A percentile compares a stretch with the other conserved stretches of the same genome.
phyloP scores from a whole-genome alignment of 2,113 vertebrate species.

The Nesogale talazaci region DNA sequence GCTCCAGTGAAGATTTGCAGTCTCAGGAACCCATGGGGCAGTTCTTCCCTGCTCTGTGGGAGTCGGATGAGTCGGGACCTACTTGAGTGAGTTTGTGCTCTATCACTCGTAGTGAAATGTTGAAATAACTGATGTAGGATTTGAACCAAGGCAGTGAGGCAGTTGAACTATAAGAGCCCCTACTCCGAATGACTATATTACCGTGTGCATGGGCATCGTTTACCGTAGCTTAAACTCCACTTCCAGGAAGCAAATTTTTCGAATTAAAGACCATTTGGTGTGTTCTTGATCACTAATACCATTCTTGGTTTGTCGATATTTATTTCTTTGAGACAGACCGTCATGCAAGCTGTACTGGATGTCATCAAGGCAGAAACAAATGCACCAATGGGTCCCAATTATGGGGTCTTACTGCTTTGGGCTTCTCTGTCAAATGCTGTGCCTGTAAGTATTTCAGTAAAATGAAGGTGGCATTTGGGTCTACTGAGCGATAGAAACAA shows the following conservation, averaged over 20 bases:
- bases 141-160: neutral
- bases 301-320: conserved; percentile 13
- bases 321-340: conserved; percentile 84
- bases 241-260: neutral
- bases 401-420: conserved; percentile 89
- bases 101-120: neutral
- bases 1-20: neutral
- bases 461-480: neutral
- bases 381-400: conserved; percentile 80
- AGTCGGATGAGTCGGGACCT: neutral
- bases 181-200: neutral
- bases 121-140: neutral
- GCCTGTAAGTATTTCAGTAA: conserved; percentile 86
- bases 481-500: no score
- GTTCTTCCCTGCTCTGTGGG: neutral
- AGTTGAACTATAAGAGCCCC: neutral
- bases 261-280: conserved; percentile 61
- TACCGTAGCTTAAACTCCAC: no score
- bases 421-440: conserved; percentile 90
- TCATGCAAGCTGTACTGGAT: conserved; percentile 86
- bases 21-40: neutral
- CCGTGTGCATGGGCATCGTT: neutral
- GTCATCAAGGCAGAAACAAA: conserved; percentile 78
- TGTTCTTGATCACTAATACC: neutral
- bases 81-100: no score